phyloP scores from a whole-genome alignment of 2,797 vertebrate species.

The Liasis olivaceus region DNA sequence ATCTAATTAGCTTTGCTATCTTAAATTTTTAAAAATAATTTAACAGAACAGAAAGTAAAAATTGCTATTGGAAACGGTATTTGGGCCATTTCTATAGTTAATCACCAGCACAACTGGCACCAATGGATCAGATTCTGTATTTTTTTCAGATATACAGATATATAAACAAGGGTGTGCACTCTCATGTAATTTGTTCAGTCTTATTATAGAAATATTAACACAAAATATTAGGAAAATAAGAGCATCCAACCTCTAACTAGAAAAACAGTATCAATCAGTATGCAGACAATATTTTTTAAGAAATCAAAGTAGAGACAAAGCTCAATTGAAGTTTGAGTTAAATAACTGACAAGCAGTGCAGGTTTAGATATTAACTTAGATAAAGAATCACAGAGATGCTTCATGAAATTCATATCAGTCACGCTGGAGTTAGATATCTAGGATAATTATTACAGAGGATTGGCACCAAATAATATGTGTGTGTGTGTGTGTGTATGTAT shows the following conservation, averaged over 20 bases:
- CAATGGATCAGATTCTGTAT: not conserved
- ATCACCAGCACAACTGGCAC: not conserved
- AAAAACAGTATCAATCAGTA: not conserved
- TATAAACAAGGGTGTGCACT: not conserved
- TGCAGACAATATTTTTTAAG: not conserved
- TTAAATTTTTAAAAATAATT: not conserved
- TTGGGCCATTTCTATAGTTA: not conserved
- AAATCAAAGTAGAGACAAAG: not conserved
- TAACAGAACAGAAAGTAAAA: not conserved
- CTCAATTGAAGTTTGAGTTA: not conserved
- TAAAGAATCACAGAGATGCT: not conserved
- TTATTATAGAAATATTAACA: not conserved
- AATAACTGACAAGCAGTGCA: not conserved
- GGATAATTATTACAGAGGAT: not conserved
- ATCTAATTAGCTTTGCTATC: not conserved
- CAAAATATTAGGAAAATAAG: not conserved
- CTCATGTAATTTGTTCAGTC: not conserved
- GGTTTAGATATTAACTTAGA: not conserved
- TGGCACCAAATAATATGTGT: not conserved
- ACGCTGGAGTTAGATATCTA: not conserved
- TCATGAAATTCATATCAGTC: not conserved
- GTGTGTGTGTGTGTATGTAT: not conserved
- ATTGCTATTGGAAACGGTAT: not conserved
- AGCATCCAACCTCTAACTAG: not conserved
- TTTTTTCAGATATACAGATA: not conserved